Evolutionary conservation across 2,888 invertebrate species (phyloP).

Genomic region (Metalampra italica): DNA sequence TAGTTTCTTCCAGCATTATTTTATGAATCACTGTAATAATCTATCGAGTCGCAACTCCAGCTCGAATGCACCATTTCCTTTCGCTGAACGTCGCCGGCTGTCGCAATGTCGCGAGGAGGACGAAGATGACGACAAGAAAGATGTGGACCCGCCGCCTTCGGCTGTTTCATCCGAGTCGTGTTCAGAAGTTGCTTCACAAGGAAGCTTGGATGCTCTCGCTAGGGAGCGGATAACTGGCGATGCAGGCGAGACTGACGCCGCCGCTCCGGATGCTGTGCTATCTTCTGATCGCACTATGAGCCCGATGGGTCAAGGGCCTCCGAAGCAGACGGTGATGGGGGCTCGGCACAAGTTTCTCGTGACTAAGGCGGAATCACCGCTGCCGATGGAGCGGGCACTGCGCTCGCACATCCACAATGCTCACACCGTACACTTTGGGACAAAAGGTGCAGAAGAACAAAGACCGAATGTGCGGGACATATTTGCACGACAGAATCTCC

Average conservation of each 20-base stretch:
- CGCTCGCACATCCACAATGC: conserved; percentile 75
- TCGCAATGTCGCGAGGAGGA: conserved; percentile 92
- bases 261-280: conserved; percentile 17
- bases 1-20: conserved; percentile 84
- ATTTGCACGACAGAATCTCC: conserved; percentile 78
- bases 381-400: conserved; percentile 66
- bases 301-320: conserved; percentile 40
- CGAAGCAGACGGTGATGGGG: conserved; percentile 61
- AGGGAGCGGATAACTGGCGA: conserved; percentile 23
- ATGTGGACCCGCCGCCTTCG: conserved; percentile 33
- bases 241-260: conserved; percentile 24
- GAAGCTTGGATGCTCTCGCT: conserved; percentile 20
- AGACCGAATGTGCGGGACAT: conserved; percentile 81
- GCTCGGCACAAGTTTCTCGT: conserved; percentile 65
- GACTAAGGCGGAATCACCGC: conserved; percentile 49
- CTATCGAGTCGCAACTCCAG: conserved; percentile 79
- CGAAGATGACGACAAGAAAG: conserved; percentile 82
- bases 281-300: neutral
- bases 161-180: conserved; percentile 26
- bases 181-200: conserved; percentile 27
- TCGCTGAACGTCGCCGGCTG: conserved; percentile 81
- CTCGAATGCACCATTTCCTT: conserved; percentile 65
- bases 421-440: conserved; percentile 84
- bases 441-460: conserved; percentile 75
- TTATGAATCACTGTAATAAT: conserved; percentile 85